Percentiles rank a stretch among this genome's conserved stretches.
phyloP scores from a whole-genome alignment of 2,113 vertebrate genomes.

The Phyllostomus discolor region DNA sequence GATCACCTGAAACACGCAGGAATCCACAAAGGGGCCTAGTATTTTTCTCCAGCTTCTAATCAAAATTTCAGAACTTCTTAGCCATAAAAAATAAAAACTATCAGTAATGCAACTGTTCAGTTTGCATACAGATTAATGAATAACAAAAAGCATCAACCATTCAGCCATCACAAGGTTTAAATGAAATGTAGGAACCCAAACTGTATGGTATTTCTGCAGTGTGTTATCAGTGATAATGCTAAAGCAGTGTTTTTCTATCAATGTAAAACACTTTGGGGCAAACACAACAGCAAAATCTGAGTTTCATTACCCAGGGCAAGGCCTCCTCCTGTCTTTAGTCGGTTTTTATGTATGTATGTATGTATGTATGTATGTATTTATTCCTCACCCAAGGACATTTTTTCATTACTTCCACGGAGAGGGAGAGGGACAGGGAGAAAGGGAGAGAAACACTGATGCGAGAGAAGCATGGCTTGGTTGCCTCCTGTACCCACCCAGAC shows the following conservation, averaged over 20 bases:
- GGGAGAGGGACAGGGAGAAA: no score
- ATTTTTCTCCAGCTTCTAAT: background rate
- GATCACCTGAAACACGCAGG: background rate
- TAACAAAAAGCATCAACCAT: background rate
- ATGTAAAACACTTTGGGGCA: background rate
- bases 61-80: background rate
- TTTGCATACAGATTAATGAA: background rate
- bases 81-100: background rate
- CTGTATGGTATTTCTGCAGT: background rate
- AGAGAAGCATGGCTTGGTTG: no score
- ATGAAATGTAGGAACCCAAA: background rate
- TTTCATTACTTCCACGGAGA: no score
- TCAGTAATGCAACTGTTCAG: background rate
- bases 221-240: background rate
- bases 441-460: no score
- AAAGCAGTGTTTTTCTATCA: background rate
- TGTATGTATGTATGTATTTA: no score
- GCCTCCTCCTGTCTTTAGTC: background rate
- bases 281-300: background rate
- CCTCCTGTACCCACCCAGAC: background rate
- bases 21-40: background rate
- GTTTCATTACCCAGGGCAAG: background rate
- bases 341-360: no score
- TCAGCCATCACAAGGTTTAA: background rate
- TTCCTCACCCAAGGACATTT: no score